Evolutionary conservation across 2,888 invertebrate genomes (phyloP), one percentile per base, ranked within the genome.

Genomic region (Steinernema scapterisci): DNA sequence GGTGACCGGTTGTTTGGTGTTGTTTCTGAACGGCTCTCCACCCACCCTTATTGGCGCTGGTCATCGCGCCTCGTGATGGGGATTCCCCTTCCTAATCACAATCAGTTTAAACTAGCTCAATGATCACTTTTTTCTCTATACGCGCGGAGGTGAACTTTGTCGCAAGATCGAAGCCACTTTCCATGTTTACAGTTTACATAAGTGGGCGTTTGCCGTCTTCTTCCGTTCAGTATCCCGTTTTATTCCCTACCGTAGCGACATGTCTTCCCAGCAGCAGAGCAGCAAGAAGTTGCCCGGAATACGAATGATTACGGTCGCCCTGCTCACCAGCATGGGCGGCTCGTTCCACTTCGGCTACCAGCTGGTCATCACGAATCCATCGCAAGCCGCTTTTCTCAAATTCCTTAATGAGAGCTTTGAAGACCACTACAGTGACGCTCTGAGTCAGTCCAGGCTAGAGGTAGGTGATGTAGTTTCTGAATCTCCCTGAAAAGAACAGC

Each of bases 311-410:
- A 9, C 75, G 43, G 74, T 72, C n/a, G 76, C 79, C 0, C 70
- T 79, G 16, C 51, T 78, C 43, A 56, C 75, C 38, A 70, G 78
- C 6, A 77, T 83, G 11, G 83, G 81, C 6, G 83, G 85, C 7
- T 80, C 81, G 11, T 83, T 85, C 73, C 85, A 85, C 71, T 83
- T 83, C 52, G 85, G 85, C 25, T 83, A 76, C 75, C 84, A 85
- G 70, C 70, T 85, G 13, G 83, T 82, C 16, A 54, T 83, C 21
- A 84, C 84, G 21, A 82, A 84, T 75, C 83, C 84, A 0, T 78
- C 84, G 0, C 81, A 84, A 70, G 76, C 73, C 46, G 81, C 83
- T 0, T 84, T 84, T 71, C 70, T 83, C 27, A 27, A 19, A 9
- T 84, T 84, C 75, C 76, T 84, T 70, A 81, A 83, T 71, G 51